Base-by-base conservation (phyloP, 2,888 invertebrate genomes). In the Ramazzottius varieornatus region DNA sequence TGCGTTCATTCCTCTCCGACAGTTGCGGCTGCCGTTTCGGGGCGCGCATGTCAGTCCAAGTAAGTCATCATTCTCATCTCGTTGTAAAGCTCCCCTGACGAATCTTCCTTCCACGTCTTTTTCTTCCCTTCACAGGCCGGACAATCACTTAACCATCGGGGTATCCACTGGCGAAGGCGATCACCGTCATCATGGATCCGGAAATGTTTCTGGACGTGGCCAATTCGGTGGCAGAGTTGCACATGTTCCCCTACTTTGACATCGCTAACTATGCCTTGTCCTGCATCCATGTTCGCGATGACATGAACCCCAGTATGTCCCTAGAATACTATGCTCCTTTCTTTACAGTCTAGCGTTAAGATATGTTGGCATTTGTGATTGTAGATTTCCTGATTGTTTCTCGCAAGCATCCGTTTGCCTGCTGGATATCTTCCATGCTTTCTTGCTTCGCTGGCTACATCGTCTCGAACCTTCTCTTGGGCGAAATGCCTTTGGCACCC, bases 231-330 rank as follows among this genome's bases (percentile, higher is more conserved):
- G 90, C 92, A 72, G 92, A 94, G 79, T 81, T 96, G 72, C 93
- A 96, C 29, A 96, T 98, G 94, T 98, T 87, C 76, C 98, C 98
- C 66, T 96, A 93, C 81, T 99, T 99, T 79, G 96, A 98, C 78
- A 86, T 94, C 73, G 94, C 94, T 71, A 93, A 98, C 80, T 91
- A 89, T 78, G 82, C 90, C 72, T 80, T 94, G 71, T 91, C 90
- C 80, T 91, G 93, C 74, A 81, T 94, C 72, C 86, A 88, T 73
- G 92, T 94, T 70, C 82, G 92, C 73, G 94, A 96, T 78, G 94
- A 96, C 81, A 82, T 92, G 74, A 89, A 89, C 72, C 80, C 84
- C 76, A 90, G 90, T 86, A 80, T 82, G 83, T 79, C 46, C 24
- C 29, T 16, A 4, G 8, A 4, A 54, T 24, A 29, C n/a, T n/a